phyloP scores from a whole-genome alignment of 2,888 invertebrate species.

The Nudaria mundana region DNA sequence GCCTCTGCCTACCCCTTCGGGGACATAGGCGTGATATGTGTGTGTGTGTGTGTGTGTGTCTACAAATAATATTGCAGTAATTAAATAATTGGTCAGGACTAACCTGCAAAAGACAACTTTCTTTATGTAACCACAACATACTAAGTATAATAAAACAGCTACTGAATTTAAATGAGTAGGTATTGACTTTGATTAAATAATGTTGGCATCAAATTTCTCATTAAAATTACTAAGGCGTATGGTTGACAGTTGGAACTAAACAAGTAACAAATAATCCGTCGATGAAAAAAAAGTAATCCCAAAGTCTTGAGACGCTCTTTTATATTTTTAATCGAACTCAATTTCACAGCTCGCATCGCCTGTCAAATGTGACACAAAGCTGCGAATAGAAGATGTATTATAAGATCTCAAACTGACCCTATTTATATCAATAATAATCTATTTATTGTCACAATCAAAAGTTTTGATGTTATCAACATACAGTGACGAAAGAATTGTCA shows the following conservation, averaged over 20 bases:
- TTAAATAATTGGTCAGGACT: too few relatives aligned
- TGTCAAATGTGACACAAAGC: conserved; percentile 78
- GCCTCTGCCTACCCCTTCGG: too few relatives aligned
- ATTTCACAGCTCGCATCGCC: conserved; percentile 79
- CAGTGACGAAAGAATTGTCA: conserved; percentile 77
- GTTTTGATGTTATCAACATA: conserved; percentile 74
- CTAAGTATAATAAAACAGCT: too few relatives aligned
- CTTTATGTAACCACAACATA: too few relatives aligned
- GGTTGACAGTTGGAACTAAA: conserved; percentile 57
- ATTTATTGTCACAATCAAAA: conserved; percentile 80
- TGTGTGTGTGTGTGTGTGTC: too few relatives aligned
- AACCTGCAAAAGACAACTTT: too few relatives aligned
- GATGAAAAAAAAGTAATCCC: conserved; percentile 62
- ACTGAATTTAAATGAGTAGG: too few relatives aligned
- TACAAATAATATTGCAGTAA: too few relatives aligned
- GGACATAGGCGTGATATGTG: too few relatives aligned
- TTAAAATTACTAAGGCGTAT: conserved; percentile 31
- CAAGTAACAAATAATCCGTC: conserved; percentile 70
- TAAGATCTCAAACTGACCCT: conserved; percentile 72
- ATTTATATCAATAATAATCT: conserved; percentile 79
- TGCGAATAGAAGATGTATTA: conserved; percentile 72
- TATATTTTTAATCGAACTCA: conserved; percentile 76
- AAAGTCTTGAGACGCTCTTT: conserved; percentile 68
- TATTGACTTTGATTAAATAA: too few relatives aligned
- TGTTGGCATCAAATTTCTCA: conserved; percentile 27